These are phyloP conservation scores for Cnemophilus loriae DNA, from an alignment of 2,113 vertebrate species.

Conservation along the genomic window DNA sequence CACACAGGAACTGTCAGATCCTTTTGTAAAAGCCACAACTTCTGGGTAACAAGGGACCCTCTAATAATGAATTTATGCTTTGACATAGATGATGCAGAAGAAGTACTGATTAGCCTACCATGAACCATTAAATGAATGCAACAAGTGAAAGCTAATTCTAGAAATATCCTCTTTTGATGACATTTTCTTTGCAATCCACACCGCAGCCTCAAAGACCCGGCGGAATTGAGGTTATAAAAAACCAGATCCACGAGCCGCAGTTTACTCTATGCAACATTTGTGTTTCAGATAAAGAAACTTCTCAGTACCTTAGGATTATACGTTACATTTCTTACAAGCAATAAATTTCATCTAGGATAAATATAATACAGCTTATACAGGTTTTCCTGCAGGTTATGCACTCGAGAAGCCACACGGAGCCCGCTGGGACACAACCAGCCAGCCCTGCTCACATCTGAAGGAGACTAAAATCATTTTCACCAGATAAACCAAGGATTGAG, in stretches of 20 bases:
- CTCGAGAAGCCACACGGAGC: background rate
- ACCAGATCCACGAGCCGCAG: background rate
- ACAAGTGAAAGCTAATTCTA: background rate
- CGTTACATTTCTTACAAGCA: background rate
- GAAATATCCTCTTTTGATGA: background rate
- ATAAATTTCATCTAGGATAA: constrained; percentile 24
- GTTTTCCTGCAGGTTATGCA: background rate
- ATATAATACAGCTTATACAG: constrained; percentile 17
- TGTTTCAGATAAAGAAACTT: background rate
- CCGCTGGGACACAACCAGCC: background rate
- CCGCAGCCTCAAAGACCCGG: background rate
- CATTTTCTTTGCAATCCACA: background rate
- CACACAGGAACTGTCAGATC: background rate
- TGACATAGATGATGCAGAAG: background rate
- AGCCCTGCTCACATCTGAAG: background rate
- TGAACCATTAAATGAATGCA: background rate
- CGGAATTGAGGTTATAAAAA: background rate
- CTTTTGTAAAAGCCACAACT: background rate
- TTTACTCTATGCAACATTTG: background rate
- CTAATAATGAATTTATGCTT: background rate
- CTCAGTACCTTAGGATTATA: background rate
- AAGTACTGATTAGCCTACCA: background rate
- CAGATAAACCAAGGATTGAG: background rate
- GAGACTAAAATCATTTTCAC: background rate
- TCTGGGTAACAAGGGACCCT: background rate